Evolutionary conservation across 1,140 invertebrate species (phyloP).

Genomic region (Apis florea): DNA sequence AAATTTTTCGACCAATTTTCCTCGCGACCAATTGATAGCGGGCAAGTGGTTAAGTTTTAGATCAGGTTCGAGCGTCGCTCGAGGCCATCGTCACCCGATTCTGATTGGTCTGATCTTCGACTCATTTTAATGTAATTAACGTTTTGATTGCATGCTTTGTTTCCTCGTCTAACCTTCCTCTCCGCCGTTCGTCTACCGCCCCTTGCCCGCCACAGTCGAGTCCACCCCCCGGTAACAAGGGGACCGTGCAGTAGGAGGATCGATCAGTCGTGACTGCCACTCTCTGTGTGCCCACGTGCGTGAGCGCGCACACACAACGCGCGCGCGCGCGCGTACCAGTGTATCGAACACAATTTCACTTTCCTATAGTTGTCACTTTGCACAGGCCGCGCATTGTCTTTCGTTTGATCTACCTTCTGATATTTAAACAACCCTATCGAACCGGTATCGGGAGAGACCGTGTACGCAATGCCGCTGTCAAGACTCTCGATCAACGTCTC

Average conservation of each 20-base stretch:
- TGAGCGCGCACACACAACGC: constrained; percentile 8
- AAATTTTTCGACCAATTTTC: neutral
- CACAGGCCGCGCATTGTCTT: constrained; percentile 25
- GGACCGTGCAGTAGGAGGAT: constrained; percentile 65
- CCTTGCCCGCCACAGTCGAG: constrained; percentile 55
- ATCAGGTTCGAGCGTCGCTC: constrained; percentile 48
- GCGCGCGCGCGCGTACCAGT: neutral
- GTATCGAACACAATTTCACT: constrained; percentile 39
- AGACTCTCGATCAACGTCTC: constrained; percentile 29
- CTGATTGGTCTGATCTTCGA: constrained; percentile 78
- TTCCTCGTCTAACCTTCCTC: constrained; percentile 72
- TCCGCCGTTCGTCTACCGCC: constrained; percentile 45
- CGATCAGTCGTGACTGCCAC: constrained; percentile 72
- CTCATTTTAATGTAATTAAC: constrained; percentile 81
- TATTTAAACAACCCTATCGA: constrained; percentile 23
- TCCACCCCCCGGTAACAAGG: constrained; percentile 47
- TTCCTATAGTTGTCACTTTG: constrained; percentile 34
- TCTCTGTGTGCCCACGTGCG: constrained; percentile 53
- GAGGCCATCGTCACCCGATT: constrained; percentile 64
- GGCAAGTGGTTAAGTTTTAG: too few species aligned
- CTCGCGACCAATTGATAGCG: too few species aligned
- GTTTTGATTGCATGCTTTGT: constrained; percentile 81
- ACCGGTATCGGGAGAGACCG: constrained; percentile 10
- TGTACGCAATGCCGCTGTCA: constrained; percentile 26
- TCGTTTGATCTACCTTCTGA: constrained; percentile 23